Evolutionary conservation across 1,140 invertebrate genomes (phyloP).

Genomic region (Archivesica marissinica): DNA sequence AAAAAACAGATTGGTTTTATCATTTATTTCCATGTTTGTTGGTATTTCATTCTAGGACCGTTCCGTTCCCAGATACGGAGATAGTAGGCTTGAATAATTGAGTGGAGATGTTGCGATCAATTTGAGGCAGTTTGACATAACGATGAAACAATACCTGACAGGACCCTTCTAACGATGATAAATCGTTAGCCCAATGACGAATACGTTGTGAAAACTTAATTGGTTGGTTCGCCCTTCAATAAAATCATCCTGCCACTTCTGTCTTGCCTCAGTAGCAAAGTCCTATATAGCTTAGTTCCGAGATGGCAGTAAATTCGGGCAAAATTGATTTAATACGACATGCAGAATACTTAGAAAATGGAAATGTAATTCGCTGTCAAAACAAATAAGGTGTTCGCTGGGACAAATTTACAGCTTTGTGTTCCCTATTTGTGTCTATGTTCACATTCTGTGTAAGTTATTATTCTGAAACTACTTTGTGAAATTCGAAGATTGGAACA

Average conservation of each 20-base stretch:
- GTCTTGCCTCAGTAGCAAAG: constrained; percentile 6
- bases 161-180: constrained; percentile 56
- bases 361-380: constrained; percentile 61
- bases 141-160: constrained; percentile 61
- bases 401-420: constrained; percentile 45
- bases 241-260: constrained; percentile 46
- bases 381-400: constrained; percentile 51
- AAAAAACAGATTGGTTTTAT: too few relatives aligned
- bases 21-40: constrained; percentile 19
- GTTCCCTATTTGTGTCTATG: constrained; percentile 8
- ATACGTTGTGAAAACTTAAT: constrained; percentile 63
- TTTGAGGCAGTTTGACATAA: constrained; percentile 46
- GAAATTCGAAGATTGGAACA: constrained; percentile 13
- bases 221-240: constrained; percentile 49
- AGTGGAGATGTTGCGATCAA: constrained; percentile 38
- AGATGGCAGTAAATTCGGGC: constrained; percentile 30
- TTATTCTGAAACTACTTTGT: constrained; percentile 17
- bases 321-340: constrained; percentile 59
- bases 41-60: constrained; percentile 2
- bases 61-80: constrained; percentile 13
- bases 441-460: neutral
- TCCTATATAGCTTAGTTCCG: constrained; percentile 11
- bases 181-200: constrained; percentile 51
- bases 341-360: constrained; percentile 53
- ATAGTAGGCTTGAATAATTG: constrained; percentile 50